phyloP scores from a whole-genome alignment of 1,140 invertebrate species.

The Cydia strobilella region DNA sequence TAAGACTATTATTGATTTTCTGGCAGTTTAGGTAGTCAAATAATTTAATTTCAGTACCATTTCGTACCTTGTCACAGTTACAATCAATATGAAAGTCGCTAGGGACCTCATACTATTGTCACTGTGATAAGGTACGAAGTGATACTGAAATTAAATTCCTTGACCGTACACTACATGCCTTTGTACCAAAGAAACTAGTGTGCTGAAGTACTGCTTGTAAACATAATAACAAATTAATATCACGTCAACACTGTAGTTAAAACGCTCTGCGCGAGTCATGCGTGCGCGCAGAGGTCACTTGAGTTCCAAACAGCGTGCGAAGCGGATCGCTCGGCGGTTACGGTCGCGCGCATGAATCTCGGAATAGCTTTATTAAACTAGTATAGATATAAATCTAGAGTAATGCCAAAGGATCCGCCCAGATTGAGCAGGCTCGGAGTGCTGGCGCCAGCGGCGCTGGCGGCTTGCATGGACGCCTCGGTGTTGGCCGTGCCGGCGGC shows the following conservation, averaged over 20 bases:
- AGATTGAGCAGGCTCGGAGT: conserved; percentile 66
- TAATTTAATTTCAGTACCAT: too few species aligned
- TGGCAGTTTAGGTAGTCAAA: too few species aligned
- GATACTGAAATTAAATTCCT: too few species aligned
- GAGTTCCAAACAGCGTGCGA: conserved; percentile 59
- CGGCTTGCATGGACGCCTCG: conserved; percentile 76
- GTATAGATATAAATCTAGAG: conserved; percentile 25
- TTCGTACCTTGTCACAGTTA: too few species aligned
- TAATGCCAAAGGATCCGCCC: conserved; percentile 63
- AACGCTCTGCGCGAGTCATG: background rate
- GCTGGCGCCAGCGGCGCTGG: conserved; percentile 67
- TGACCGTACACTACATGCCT: too few species aligned
- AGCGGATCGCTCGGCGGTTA: conserved; percentile 68
- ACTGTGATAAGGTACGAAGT: too few species aligned
- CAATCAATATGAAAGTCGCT: too few species aligned
- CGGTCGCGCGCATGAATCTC: conserved; percentile 53
- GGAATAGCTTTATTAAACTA: conserved; percentile 1
- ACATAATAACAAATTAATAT: conserved; percentile 12
- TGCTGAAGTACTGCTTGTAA: background rate
- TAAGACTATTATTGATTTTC: too few species aligned
- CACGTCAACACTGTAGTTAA: conserved; percentile 37
- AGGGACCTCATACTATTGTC: too few species aligned
- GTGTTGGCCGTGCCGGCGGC: conserved; percentile 81
- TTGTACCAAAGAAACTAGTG: background rate
- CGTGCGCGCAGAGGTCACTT: conserved; percentile 50